Evolutionary conservation across 2,888 invertebrate species (phyloP), one percentile per base, ranked within the genome.

Genomic region (Sinotaia quadrata): DNA sequence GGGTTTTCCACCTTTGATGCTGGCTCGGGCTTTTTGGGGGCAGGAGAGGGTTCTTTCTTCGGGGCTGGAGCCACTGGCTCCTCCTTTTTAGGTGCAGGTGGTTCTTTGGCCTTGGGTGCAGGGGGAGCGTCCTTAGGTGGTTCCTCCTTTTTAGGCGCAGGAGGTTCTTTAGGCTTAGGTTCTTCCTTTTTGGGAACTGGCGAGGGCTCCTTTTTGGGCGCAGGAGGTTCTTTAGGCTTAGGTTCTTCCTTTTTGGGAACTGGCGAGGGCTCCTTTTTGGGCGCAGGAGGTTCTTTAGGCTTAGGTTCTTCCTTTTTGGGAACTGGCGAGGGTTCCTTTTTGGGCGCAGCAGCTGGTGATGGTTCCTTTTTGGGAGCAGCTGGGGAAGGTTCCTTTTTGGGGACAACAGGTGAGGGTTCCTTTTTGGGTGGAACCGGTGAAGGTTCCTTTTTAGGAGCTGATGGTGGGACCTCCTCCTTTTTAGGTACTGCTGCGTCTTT

Each of bases 1-100:
- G 81, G 80, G 8, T 78, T 57, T 21, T 69, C 52, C 18, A 69
- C 57, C 34, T 57, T 67, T 56, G 54, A 69, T n/a, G 61, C 61
- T 18, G 60, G 44, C 31, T 68, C 71, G 29, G 66, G 68, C 67
- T 72, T 68, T 24, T 59, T 51, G 4, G 56, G 24, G 68, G 68
- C 27, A 41, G 56, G 27, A 7, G 24, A 12, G 10, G 24, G 12
- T 29, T 56, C 56, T 56, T 15, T 56, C 56, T 56, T 56, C 8
- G 8, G 10, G 18, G 18, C 27, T 5, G 31, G 58, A 2, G n/a
- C n/a, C n/a, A n/a, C n/a, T n/a, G 66, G 57, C 52, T 69, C 61
- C 58, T 27, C 56, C 31, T 56, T 56, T n/a, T 56, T 56, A 18
- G 24, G 24, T 8, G 15, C 24, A 51, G 15, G 51, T 8, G 51